These are phyloP conservation scores for Lates calcarifer DNA, from an alignment of 2,113 vertebrate species.

Conservation along the genomic window DNA sequence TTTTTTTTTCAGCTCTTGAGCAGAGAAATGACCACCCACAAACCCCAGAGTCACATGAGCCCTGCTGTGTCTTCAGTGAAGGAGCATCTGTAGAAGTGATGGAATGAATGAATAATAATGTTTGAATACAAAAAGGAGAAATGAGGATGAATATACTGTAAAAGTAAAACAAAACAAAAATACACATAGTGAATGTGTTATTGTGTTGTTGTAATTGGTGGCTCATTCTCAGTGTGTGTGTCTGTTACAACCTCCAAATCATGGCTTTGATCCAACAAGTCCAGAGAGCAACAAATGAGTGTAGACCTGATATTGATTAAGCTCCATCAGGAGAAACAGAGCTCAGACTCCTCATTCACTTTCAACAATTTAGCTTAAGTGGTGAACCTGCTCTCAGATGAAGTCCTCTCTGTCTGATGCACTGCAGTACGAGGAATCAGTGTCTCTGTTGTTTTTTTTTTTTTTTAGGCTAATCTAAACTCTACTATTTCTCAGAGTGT, in stretches of 20 bases:
- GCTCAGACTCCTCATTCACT: background rate
- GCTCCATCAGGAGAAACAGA: conserved; percentile 5
- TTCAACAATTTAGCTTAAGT: background rate
- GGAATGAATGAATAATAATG: background rate
- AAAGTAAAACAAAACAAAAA: background rate
- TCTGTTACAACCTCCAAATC: background rate
- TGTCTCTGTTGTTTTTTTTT: too few species aligned
- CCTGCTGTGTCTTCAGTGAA: background rate
- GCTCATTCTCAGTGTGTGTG: background rate
- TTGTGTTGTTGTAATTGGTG: background rate
- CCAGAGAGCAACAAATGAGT: conserved; percentile 4
- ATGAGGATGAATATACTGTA: background rate
- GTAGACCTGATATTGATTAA: conserved; percentile 15
- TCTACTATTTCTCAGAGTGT: background rate
- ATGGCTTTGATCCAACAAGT: conserved; percentile 1
- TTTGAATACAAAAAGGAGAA: background rate
- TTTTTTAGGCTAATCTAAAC: too few species aligned
- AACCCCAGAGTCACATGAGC: background rate
- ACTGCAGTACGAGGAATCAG: background rate
- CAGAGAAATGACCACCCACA: background rate
- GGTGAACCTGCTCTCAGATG: conserved; percentile 1
- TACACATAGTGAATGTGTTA: background rate
- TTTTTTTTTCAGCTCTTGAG: background rate
- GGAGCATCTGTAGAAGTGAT: background rate
- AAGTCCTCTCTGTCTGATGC: background rate